phyloP scores from a whole-genome alignment of 2,113 vertebrate genomes.

The Martes martes region DNA sequence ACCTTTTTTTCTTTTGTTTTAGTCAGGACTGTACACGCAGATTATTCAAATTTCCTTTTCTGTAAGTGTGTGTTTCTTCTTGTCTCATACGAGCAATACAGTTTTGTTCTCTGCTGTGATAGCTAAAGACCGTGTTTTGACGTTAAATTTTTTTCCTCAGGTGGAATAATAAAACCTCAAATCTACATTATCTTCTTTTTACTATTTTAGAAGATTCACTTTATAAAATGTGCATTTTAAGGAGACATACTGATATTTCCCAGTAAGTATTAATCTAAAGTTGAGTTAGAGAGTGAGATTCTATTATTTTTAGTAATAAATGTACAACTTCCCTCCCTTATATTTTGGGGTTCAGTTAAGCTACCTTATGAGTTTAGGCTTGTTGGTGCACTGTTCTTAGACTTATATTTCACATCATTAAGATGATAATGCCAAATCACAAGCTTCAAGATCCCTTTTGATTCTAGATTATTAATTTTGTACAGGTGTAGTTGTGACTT shows the following conservation, averaged over 20 bases:
- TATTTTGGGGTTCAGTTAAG: neutral
- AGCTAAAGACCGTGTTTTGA: neutral
- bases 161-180: conserved; percentile 95
- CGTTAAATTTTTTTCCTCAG: conserved; percentile 76
- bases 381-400: neutral
- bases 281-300: conserved; percentile 1
- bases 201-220: conserved; percentile 90
- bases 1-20: conserved; percentile 65
- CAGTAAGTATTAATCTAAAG: conserved; percentile 81
- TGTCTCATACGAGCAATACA: neutral
- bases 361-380: neutral
- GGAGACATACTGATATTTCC: conserved; percentile 90
- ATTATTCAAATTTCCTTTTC: conserved; percentile 92
- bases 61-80: conserved; percentile 85
- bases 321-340: neutral
- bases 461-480: neutral
- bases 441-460: neutral
- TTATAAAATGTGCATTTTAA: conserved; percentile 90
- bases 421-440: neutral
- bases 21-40: conserved; percentile 88
- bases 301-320: conserved; percentile 20
- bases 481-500: neutral
- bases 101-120: neutral
- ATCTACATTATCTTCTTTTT: conserved; percentile 94
- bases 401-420: neutral